Base-by-base conservation (phyloP, 2,797 vertebrate genomes). In the Sebastes hubbsi region DNA sequence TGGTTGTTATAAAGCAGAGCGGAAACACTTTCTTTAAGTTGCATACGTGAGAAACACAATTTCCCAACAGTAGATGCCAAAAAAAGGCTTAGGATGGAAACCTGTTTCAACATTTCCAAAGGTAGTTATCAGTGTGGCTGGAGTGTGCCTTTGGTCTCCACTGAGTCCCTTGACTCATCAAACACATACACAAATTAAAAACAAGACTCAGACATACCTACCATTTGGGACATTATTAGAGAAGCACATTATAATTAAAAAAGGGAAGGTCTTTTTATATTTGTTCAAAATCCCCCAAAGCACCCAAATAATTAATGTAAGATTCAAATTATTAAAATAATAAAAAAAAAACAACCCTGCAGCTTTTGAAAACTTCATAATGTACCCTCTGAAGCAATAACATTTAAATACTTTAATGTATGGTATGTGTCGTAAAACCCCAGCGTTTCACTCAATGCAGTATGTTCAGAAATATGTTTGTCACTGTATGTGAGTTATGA, bases 171-270 rank as follows among this genome's bases (percentile, higher is more conserved):
- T 65, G 65, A 60, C 29, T 84, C 67, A 72, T 78, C 30, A 46
- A 30, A 58, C 20, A n/a, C 61, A 67, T 8, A 72, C 29, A 68
- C 8, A 67, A 20, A 65, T 13, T 54, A 10, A 36, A 64, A 25
- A 46, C 63, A 77, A 24, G n/a, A 13, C 24, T 75, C 24, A 22
- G 11, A 77, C 60, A 22, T 12, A 32, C 24, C 2, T 29, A 36
- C 38, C 60, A 42, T 10, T 42, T 27, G 58, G 52, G 34, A 82
- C 27, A 56, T 69, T 36, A 71, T 65, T 82, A 71, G 63, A 72
- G 9, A 71, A 58, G 18, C 30, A 56, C 8, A 30, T 60, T 75
- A 36, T 64, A 63, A 77, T 81, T 2, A 63, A 63, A 55, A 32
- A 72, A 64, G 30, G 55, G 5, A 56, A 6, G 4, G 8, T 62